phyloP scores from a whole-genome alignment of 1,140 invertebrate species.

The Brachionus koreanus region DNA sequence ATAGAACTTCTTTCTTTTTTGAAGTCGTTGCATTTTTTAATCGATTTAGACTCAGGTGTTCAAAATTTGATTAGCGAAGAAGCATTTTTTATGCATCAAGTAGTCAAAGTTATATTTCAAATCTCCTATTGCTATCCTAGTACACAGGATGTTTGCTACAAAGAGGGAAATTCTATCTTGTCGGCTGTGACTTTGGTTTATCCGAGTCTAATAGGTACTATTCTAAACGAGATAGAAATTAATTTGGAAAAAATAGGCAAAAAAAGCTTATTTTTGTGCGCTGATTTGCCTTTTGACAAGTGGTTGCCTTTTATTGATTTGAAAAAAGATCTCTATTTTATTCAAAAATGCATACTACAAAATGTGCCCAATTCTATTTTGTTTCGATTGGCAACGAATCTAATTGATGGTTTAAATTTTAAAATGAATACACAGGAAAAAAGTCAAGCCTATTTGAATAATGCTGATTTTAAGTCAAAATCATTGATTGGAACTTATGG shows the following conservation, averaged over 20 bases:
- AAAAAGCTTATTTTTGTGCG: not conserved
- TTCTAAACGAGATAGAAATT: constrained; percentile 25
- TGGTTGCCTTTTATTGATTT: constrained; percentile 20
- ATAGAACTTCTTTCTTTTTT: constrained; percentile 29
- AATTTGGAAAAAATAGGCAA: constrained; percentile 29
- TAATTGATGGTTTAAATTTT: constrained; percentile 33
- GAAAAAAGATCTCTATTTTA: constrained; percentile 27
- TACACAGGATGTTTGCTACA: constrained; percentile 30
- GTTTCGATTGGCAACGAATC: not conserved
- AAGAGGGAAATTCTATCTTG: constrained; percentile 32
- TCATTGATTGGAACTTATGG: not conserved
- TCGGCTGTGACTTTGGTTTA: not conserved
- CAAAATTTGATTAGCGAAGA: not conserved
- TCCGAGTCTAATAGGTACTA: constrained; percentile 22
- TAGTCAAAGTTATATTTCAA: constrained; percentile 10
- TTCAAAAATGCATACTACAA: not conserved
- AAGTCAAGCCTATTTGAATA: not conserved
- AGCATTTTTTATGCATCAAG: not conserved
- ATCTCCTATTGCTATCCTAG: constrained; percentile 19
- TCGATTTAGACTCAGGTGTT: not conserved
- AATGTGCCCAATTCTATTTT: constrained; percentile 38
- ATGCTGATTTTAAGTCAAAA: not conserved
- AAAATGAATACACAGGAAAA: not conserved
- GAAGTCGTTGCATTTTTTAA: constrained; percentile 25
- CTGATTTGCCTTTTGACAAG: constrained; percentile 11